These are phyloP conservation scores for Lepidothrix coronata DNA, from an alignment of 2,113 vertebrate genomes.

Conservation along the genomic window DNA sequence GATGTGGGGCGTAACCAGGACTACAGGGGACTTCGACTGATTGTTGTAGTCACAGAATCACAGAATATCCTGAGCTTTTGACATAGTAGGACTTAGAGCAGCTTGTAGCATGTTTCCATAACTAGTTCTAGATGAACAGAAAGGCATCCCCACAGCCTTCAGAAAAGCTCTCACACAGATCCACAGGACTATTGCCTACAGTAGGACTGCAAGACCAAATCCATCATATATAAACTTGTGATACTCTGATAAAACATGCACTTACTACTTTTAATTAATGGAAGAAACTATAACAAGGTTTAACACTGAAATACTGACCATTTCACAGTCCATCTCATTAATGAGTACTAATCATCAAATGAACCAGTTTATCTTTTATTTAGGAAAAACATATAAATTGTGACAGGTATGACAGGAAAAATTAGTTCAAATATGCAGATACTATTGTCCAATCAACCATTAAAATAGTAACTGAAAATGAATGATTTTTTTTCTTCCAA, in stretches of 20 bases:
- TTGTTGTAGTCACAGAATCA: neutral
- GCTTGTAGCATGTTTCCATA: neutral
- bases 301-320: neutral
- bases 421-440: constrained; percentile 74
- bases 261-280: neutral
- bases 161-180: neutral
- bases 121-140: neutral
- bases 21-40: neutral
- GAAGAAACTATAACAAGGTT: neutral
- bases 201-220: neutral
- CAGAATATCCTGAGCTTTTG: neutral
- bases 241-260: neutral
- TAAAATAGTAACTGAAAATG: constrained; percentile 35
- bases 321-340: neutral
- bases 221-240: neutral
- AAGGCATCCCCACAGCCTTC: neutral
- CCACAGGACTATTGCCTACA: accelerated
- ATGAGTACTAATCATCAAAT: neutral
- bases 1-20: neutral
- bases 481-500: neutral
- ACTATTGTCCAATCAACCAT: constrained; percentile 33
- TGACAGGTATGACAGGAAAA: constrained; percentile 60
- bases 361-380: constrained; percentile 54
- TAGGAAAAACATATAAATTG: constrained; percentile 55
- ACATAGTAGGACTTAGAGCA: neutral